Conservation (phyloP, 2,797 vertebrate species). For the Hippoglossus hippoglossus region DNA sequence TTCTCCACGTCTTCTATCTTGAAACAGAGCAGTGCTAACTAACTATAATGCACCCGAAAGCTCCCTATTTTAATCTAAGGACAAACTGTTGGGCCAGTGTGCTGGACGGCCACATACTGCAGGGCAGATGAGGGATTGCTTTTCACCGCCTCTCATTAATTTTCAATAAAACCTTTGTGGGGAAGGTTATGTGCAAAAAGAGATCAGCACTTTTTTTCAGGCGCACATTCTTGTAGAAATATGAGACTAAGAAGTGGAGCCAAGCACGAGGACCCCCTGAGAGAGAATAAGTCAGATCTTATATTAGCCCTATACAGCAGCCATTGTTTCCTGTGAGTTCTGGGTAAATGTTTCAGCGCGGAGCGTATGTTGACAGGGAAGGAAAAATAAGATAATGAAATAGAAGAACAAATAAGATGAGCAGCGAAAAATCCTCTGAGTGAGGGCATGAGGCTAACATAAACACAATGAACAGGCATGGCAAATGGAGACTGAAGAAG, state of each 20-base stretch:
- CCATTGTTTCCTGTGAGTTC: slow-evolving; percentile 39
- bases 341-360: slow-evolving; percentile 44
- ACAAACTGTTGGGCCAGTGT: slow-evolving; percentile 51
- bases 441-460: slow-evolving; percentile 6
- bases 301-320: slow-evolving; percentile 36
- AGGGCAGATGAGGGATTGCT: slow-evolving; percentile 72
- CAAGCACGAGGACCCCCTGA: slow-evolving; percentile 46
- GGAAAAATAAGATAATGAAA: slow-evolving; percentile 41
- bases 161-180: slow-evolving; percentile 75
- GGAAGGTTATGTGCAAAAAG: slow-evolving; percentile 67
- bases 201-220: slow-evolving; percentile 71
- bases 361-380: slow-evolving; percentile 33
- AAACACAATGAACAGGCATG: slow-evolving; percentile 12
- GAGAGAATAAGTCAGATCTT: slow-evolving; percentile 43
- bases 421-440: neutral
- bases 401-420: slow-evolving; percentile 16
- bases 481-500: neutral
- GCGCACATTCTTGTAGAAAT: slow-evolving; percentile 59
- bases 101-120: slow-evolving; percentile 64
- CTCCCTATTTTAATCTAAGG: slow-evolving; percentile 60
- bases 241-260: slow-evolving; percentile 37
- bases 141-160: slow-evolving; percentile 74
- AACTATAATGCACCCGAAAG: slow-evolving; percentile 54
- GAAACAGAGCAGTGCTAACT: slow-evolving; percentile 51
- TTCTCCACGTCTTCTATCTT: slow-evolving; percentile 30